Base-by-base conservation (phyloP, 2,797 vertebrate species). In the Gila robusta region DNA sequence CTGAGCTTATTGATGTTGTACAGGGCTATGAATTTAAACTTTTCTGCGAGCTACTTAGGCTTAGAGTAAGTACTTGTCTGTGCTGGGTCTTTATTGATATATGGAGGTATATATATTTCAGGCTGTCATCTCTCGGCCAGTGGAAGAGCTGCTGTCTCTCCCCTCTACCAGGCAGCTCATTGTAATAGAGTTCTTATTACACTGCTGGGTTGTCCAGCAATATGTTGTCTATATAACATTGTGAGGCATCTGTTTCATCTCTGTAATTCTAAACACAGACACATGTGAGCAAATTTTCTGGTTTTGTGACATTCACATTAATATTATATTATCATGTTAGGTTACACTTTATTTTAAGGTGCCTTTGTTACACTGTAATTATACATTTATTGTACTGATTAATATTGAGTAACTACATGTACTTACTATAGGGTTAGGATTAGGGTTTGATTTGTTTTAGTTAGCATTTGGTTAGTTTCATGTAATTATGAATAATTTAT, bases 61-160 rank as follows among this genome's bases (percentile, higher is more conserved):
- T 96, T 94, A 96, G 96, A 96, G 95, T 97, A 97, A 97, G 96
- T 97, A 95, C 96, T 96, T 96, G 96, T 96, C 95, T 95, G 96
- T 96, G 95, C 93, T 92, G 92, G 94, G 93, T 77, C 79, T 94
- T 94, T 96, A 95, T 96, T 96, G 96, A 96, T 96, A 96, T 96
- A 94, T 94, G 94, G 94, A 94, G 95, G 94, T 95, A 95, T 96
- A 96, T 96, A 96, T 96, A 96, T 96, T 96, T 96, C 95, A 96
- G 94, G 94, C 96, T 96, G 96, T 96, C 96, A 96, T 96, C 95
- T 96, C 93, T 93, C 92, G 95, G 95, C 95, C 95, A 95, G 93
- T 14, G 62, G 23, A 52, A 70, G 35, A 77, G 32, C 6, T 23
- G 62, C 49, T 56, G 19, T 76, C 81, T 88, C 32, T 62, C 44